Conservation (phyloP, 2,113 vertebrate genomes). For the Hippocampus guttulatus region DNA sequence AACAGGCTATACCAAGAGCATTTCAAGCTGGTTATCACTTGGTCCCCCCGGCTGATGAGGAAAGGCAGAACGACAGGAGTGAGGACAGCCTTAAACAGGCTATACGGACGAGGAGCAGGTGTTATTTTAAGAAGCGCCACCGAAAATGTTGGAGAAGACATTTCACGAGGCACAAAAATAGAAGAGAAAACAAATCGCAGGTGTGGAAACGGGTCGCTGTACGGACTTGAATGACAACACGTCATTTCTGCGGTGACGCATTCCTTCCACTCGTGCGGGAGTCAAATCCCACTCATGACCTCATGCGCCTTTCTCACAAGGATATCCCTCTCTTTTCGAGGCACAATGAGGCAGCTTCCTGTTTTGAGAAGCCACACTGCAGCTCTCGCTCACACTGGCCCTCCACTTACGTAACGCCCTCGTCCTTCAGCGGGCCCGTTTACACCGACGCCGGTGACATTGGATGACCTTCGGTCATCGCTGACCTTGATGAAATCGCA, state of each 20-base stretch:
- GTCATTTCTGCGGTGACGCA: conserved; percentile 32
- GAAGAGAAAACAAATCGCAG: background rate
- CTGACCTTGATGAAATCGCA: too few relatives aligned
- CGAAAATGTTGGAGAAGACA: background rate
- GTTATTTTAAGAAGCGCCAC: conserved; percentile 3
- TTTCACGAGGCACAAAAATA: background rate
- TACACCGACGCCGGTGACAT: background rate
- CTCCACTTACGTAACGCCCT: conserved; percentile 40
- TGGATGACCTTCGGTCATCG: background rate
- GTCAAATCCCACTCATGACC: conserved; percentile 57
- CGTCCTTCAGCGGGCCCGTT: background rate
- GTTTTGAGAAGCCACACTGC: conserved; percentile 63
- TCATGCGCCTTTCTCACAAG: conserved; percentile 73
- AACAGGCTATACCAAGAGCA: conserved; percentile 13
- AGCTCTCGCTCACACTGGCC: conserved; percentile 20
- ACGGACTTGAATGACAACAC: conserved; percentile 13
- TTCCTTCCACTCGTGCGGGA: conserved; percentile 3
- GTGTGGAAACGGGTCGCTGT: conserved; percentile 29
- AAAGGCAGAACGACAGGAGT: conserved; percentile 12
- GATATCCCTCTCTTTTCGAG: conserved; percentile 72
- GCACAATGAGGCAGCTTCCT: conserved; percentile 76
- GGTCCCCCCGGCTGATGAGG: conserved; percentile 10
- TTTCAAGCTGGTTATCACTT: conserved; percentile 26
- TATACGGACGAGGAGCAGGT: conserved; percentile 22
- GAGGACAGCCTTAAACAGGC: background rate